These are phyloP conservation scores for Psilopogon haemacephalus DNA, from an alignment of 2,113 vertebrate genomes.

Conservation along the genomic window DNA sequence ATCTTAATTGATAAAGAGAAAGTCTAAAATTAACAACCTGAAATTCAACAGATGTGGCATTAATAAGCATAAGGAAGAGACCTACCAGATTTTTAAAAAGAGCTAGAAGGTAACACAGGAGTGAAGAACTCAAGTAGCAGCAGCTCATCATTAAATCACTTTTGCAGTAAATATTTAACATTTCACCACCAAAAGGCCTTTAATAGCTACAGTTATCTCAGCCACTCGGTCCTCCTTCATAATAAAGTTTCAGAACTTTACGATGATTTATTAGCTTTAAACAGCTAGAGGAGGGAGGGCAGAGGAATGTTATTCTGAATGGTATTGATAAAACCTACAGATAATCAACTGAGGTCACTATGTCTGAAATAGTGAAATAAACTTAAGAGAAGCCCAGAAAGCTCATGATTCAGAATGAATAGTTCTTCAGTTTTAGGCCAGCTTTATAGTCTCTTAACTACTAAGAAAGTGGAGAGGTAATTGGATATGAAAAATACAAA, in stretches of 20 bases:
- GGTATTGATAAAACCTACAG: not conserved
- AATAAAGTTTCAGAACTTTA: not conserved
- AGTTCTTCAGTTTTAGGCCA: not conserved
- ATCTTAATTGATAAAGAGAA: not conserved
- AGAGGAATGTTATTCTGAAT: not conserved
- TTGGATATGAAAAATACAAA: not conserved
- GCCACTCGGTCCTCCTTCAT: not conserved
- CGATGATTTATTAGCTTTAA: not conserved
- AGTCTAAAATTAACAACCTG: not conserved
- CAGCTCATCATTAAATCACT: not conserved
- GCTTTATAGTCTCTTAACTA: not conserved
- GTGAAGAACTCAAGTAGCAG: not conserved
- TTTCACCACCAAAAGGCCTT: not conserved
- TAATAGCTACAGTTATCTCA: not conserved
- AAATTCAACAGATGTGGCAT: not conserved
- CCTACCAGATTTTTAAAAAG: not conserved
- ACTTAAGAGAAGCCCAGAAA: not conserved
- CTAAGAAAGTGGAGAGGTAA: not conserved
- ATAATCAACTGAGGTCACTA: not conserved
- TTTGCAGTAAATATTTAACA: not conserved
- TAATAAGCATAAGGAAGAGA: not conserved
- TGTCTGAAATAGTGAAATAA: not conserved
- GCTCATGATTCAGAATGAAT: fast-evolving
- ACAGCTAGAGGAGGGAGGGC: not conserved
- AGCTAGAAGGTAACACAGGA: not conserved